Evolutionary conservation across 2,888 invertebrate species (phyloP), one percentile per base, ranked within the genome.

Genomic region (Platycheirus albimanus): DNA sequence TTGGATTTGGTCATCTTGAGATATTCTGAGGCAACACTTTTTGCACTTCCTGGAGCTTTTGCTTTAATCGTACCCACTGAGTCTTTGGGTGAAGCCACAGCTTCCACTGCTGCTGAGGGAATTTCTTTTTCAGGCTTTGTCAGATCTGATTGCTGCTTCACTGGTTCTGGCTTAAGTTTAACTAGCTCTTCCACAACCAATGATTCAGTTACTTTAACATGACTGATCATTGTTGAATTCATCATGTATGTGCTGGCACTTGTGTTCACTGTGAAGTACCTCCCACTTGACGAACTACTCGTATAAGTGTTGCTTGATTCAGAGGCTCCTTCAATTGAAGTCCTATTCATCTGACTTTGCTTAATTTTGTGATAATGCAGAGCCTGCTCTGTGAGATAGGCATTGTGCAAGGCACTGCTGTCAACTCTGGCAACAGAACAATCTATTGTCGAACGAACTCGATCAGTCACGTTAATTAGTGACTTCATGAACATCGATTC

Each of bases 301-400:
- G 58, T 58, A 49, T 75, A 75, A 10, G 61, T 83, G 52, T 67
- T 69, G 17, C 13, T 51, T 93, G 1, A 94, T 93, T 88, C 93
- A 93, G 89, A 94, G 93, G n/a, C 94, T 94, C 87, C 92, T 92
- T 89, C 92, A 19, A 72, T 71, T 2, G 85, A 79, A 33, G 81
- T 86, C 6, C 85, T 88, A 72, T 86, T 88, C 72, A 89, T 88
- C 88, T 94, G 94, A 85, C 93, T 93, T 88, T 94, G 94, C 89
- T 95, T 95, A 76, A 95, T 94, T 89, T 93, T 94, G 41, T 94
- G 93, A 88, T 95, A 94, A 87, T 94, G 92, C 56, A 95, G 91
- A 13, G 95, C 94, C 87, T 94, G 92, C 87, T 95, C 95, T 1
- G 94, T 95, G 58, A 95, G 92, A 89, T 95, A 95, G 0, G 94